A percentile compares a stretch with the other conserved stretches of the same genome.
phyloP scores from a whole-genome alignment of 2,113 vertebrate genomes.

The Rhodinocichla rosea region DNA sequence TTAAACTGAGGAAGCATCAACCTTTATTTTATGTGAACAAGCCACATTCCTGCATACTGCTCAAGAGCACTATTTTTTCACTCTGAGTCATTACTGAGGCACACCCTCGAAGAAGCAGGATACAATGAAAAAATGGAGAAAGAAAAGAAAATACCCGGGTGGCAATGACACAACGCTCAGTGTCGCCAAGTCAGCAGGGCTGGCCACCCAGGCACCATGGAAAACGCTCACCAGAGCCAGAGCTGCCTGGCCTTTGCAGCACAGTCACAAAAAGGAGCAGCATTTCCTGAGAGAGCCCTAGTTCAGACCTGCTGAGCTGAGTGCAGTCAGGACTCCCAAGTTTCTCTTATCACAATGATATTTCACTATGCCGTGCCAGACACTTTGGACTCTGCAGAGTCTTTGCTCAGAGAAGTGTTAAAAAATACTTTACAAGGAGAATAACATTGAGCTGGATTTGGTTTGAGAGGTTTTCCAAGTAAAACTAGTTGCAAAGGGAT shows the following conservation, averaged over 20 bases:
- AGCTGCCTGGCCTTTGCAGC: background rate
- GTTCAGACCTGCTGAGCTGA: background rate
- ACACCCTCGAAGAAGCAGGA: conserved; percentile 19
- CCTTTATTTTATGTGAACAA: background rate
- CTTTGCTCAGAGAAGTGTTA: background rate
- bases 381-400: background rate
- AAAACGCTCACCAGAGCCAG: background rate
- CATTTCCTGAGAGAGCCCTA: background rate
- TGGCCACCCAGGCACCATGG: conserved; percentile 16
- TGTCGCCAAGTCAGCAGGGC: background rate
- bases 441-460: background rate
- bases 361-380: background rate
- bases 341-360: background rate
- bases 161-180: background rate
- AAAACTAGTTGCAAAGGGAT: background rate
- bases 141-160: background rate
- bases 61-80: conserved; percentile 5
- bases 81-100: conserved; percentile 25
- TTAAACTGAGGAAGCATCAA: background rate
- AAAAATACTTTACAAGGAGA: background rate
- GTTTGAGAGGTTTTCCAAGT: background rate
- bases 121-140: background rate
- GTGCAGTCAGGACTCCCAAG: background rate
- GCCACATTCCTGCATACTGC: background rate
- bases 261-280: background rate